These are phyloP conservation scores for Apistogramma diplotaenia DNA, from an alignment of 2,113 vertebrate genomes.

Conservation along the genomic window DNA sequence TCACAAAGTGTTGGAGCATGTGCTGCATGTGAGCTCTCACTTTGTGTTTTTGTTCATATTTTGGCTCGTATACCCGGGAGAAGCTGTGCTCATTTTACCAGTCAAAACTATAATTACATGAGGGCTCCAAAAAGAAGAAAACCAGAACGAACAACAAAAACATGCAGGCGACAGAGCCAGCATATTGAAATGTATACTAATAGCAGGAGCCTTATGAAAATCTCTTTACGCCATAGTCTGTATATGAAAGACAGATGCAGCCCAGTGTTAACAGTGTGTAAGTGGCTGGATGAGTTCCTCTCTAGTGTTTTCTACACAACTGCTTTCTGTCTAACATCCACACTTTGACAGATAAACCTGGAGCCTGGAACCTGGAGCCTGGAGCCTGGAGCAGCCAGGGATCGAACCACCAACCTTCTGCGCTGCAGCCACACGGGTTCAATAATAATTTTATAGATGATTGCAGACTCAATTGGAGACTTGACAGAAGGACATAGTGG, in stretches of 20 bases:
- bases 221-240: not conserved
- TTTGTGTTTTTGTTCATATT: not conserved
- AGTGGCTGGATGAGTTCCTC: too few relatives aligned
- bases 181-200: not conserved
- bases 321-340: too few relatives aligned
- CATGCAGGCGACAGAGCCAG: not conserved
- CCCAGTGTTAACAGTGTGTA: not conserved
- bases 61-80: not conserved
- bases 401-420: too few relatives aligned
- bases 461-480: not conserved
- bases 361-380: too few relatives aligned
- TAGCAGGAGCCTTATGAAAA: not conserved
- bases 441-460: too few relatives aligned
- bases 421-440: too few relatives aligned
- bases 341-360: too few relatives aligned
- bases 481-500: not conserved
- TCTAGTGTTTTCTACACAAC: too few relatives aligned
- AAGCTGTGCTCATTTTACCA: not conserved
- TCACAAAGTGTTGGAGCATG: not conserved
- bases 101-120: too few relatives aligned
- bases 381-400: too few relatives aligned
- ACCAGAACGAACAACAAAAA: rapidly evolving
- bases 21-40: not conserved
- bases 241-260: not conserved
- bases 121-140: not conserved